These are phyloP conservation scores for Petrolisthes manimaculis DNA, from an alignment of 2,888 invertebrate species.

Conservation along the genomic window DNA sequence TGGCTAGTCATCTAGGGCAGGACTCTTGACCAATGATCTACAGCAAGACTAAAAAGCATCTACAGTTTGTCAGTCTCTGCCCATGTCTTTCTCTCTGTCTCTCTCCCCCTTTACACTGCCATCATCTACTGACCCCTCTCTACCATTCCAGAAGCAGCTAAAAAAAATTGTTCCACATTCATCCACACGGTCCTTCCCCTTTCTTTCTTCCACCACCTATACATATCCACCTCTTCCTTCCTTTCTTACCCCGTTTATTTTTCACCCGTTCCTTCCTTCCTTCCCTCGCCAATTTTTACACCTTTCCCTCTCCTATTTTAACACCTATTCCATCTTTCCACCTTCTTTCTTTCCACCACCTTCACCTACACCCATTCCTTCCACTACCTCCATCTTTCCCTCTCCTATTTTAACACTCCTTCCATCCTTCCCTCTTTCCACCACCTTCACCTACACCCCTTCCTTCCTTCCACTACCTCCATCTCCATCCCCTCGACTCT, in stretches of 20 bases:
- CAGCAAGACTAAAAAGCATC: too few relatives aligned
- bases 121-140: slow-evolving; percentile 14
- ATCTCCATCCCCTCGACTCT: slow-evolving; percentile 10
- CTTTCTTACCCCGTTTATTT: background rate
- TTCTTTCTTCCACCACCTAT: background rate
- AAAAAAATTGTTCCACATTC: background rate
- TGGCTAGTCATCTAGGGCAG: too few relatives aligned
- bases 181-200: background rate
- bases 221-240: slow-evolving; percentile 5
- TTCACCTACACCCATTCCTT: background rate
- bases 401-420: background rate
- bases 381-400: background rate
- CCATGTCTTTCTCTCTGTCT: background rate
- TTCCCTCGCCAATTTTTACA: background rate
- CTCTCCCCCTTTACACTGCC: slow-evolving; percentile 8
- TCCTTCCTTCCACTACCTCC: background rate
- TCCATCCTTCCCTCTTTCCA: background rate
- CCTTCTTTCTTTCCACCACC: background rate
- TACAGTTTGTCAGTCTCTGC: background rate
- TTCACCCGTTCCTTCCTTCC: background rate
- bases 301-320: background rate
- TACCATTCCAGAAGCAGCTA: background rate
- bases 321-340: background rate
- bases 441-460: background rate
- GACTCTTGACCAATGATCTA: too few relatives aligned